Percentiles rank a stretch among this genome's conserved stretches.
These are phyloP conservation scores for Labeo catla DNA, from an alignment of 2,113 vertebrate genomes.

Conservation along the genomic window DNA sequence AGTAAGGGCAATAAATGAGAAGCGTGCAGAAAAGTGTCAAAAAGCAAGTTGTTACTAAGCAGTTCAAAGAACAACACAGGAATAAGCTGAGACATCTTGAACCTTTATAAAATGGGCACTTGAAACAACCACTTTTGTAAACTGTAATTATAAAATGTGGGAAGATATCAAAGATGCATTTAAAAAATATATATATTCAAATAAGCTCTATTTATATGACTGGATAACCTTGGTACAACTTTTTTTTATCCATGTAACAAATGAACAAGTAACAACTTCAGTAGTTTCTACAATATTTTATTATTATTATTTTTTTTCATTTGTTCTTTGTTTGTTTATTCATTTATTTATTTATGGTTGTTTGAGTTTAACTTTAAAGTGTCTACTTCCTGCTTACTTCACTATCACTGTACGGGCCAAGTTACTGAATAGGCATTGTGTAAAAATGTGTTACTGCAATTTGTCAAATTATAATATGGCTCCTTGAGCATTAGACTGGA, in stretches of 20 bases:
- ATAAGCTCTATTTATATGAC: too few relatives aligned
- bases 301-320: too few relatives aligned
- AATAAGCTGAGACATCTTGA: neutral
- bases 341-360: neutral
- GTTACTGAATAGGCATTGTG: neutral
- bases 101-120: neutral
- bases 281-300: too few relatives aligned
- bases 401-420: neutral
- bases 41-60: neutral
- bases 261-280: too few relatives aligned
- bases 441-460: neutral
- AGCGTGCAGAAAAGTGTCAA: neutral
- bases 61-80: neutral
- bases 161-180: neutral
- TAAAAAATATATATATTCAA: too few relatives aligned
- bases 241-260: too few relatives aligned
- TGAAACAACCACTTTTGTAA: neutral
- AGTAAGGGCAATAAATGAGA: neutral
- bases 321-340: too few relatives aligned
- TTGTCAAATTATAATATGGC: neutral
- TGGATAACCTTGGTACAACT: too few relatives aligned
- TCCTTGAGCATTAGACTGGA: neutral
- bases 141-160: neutral
- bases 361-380: neutral
- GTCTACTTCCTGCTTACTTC: neutral